Evolutionary conservation across 2,888 invertebrate species (phyloP).

Genomic region (Agriopis leucophaearia): DNA sequence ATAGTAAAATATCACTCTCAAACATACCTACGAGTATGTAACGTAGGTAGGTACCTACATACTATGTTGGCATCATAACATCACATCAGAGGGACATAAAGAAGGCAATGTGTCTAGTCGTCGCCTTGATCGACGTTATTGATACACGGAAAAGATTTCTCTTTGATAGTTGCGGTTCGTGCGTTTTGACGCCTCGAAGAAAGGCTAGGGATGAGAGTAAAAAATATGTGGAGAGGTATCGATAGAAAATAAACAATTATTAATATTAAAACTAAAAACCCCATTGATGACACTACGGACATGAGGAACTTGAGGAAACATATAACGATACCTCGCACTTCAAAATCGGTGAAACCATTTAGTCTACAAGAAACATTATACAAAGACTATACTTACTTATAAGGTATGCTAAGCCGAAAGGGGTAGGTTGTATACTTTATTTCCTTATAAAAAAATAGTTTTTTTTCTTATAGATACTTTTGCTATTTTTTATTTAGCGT

Average conservation of each 20-base stretch:
- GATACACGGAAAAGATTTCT: conserved; percentile 87
- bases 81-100: conserved; percentile 62
- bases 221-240: conserved; percentile 38
- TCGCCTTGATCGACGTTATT: conserved; percentile 76
- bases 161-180: conserved; percentile 85
- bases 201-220: conserved; percentile 30
- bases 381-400: no score
- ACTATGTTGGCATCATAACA: conserved; percentile 42
- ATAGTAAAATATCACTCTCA: neutral
- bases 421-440: no score
- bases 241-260: conserved; percentile 2
- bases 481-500: no score
- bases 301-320: no score
- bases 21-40: neutral
- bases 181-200: conserved; percentile 78
- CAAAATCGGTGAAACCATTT: no score
- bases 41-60: neutral
- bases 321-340: no score
- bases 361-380: no score
- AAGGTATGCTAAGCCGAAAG: no score
- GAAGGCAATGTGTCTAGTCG: conserved; percentile 75
- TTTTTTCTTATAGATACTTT: no score
- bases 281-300: no score
- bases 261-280: neutral
- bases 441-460: no score